phyloP scores from a whole-genome alignment of 2,113 vertebrate genomes.

The Gracilinanus agilis region DNA sequence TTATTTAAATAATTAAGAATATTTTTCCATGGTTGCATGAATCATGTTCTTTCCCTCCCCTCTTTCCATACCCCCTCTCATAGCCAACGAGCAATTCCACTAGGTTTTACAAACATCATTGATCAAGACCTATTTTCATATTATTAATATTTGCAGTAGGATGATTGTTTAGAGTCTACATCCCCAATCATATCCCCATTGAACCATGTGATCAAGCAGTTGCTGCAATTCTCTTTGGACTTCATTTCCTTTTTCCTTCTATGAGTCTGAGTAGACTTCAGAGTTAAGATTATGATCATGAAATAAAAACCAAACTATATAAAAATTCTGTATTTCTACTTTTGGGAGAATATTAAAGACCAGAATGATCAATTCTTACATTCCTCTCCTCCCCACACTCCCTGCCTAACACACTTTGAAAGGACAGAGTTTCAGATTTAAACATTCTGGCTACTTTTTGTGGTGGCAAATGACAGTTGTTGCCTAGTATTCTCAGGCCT shows the following conservation, averaged over 20 bases:
- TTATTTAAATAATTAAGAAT: too few relatives aligned
- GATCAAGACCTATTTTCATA: too few relatives aligned
- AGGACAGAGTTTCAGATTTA: not conserved
- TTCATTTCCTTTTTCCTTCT: not conserved
- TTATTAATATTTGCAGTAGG: too few relatives aligned
- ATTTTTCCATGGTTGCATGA: too few relatives aligned
- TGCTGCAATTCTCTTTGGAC: not conserved
- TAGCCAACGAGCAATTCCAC: too few relatives aligned
- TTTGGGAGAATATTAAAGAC: not conserved
- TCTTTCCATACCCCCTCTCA: too few relatives aligned
- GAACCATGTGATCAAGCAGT: not conserved
- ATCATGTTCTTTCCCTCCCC: too few relatives aligned
- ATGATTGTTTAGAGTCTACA: too few relatives aligned
- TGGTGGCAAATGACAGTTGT: not conserved
- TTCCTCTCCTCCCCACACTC: not conserved
- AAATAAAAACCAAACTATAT: not conserved
- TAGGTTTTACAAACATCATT: too few relatives aligned
- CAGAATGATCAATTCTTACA: not conserved
- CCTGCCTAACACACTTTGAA: not conserved
- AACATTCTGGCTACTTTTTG: not conserved
- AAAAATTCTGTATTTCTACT: not conserved
- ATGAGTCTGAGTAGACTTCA: not conserved
- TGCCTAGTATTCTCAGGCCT: not conserved
- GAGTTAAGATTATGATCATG: not conserved
- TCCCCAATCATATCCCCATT: too few relatives aligned